phyloP scores from a whole-genome alignment of 1,140 invertebrate genomes.

The Zaprionus lachaisei region DNA sequence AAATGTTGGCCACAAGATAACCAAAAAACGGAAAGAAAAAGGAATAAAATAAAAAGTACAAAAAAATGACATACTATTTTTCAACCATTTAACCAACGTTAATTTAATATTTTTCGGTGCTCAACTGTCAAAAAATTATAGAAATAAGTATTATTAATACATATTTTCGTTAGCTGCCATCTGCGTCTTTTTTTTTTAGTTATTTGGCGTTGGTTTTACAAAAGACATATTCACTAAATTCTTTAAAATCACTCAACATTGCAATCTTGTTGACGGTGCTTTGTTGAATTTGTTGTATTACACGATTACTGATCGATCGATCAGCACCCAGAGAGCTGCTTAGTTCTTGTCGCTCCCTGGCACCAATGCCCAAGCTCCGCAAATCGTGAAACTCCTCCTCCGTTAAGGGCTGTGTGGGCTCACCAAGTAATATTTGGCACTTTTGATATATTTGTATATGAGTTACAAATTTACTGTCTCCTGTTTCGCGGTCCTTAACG shows the following conservation, averaged over 20 bases:
- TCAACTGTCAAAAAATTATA: too few relatives aligned
- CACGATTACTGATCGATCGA: neutral
- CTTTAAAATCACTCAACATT: neutral
- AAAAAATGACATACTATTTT: too few relatives aligned
- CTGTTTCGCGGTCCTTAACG: neutral
- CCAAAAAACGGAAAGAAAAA: too few relatives aligned
- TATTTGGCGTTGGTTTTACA: neutral
- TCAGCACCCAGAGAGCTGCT: neutral
- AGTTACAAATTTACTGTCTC: neutral
- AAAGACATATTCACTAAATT: conserved; percentile 8
- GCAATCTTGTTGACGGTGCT: neutral
- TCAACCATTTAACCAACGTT: too few relatives aligned
- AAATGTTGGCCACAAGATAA: too few relatives aligned
- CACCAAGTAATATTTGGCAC: neutral
- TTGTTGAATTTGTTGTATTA: conserved; percentile 18
- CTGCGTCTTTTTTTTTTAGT: neutral
- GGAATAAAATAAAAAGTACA: too few relatives aligned
- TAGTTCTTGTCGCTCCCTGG: neutral
- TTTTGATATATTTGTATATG: neutral
- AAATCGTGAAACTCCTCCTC: neutral
- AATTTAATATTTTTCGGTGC: too few relatives aligned
- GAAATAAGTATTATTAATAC: neutral
- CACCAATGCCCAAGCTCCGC: neutral
- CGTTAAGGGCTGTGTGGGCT: neutral
- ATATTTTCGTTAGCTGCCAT: neutral